Evolutionary conservation across 2,888 invertebrate genomes (phyloP).

Genomic region (Fissipunctia ypsillon): DNA sequence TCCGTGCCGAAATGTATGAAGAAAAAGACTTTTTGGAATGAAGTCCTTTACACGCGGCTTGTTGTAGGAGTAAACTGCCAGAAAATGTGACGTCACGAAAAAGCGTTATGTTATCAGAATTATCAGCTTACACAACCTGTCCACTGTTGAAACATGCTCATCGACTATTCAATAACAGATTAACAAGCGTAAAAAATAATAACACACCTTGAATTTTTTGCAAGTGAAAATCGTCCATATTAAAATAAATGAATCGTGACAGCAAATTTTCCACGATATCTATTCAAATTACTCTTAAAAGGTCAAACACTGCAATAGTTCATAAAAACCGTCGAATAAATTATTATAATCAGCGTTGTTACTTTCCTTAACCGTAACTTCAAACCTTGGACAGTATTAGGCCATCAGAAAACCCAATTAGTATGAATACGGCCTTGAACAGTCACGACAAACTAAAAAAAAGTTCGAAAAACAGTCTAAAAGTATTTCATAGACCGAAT

Average conservation of each 20-base stretch:
- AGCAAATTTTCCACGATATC: constrained; percentile 36
- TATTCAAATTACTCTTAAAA: constrained; percentile 50
- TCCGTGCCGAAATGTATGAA: not conserved
- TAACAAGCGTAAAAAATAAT: constrained; percentile 5
- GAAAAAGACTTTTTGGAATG: too few species aligned
- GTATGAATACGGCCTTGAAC: constrained; percentile 49
- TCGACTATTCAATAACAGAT: not conserved
- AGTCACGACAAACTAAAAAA: constrained; percentile 19
- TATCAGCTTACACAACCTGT: not conserved
- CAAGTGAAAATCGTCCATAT: constrained; percentile 28
- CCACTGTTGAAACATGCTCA: not conserved
- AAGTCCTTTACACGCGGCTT: too few species aligned
- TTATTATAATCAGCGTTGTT: constrained; percentile 5
- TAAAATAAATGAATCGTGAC: constrained; percentile 37
- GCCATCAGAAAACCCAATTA: constrained; percentile 15
- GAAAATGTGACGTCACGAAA: too few species aligned
- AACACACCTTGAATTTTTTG: constrained; percentile 43
- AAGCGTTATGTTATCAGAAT: too few species aligned
- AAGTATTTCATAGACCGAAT: constrained; percentile 11
- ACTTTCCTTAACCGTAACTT: constrained; percentile 45
- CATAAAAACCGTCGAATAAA: constrained; percentile 33
- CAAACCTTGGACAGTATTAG: constrained; percentile 45
- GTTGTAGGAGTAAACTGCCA: too few species aligned
- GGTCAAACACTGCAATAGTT: constrained; percentile 44
- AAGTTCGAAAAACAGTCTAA: not conserved